phyloP scores from a whole-genome alignment of 2,888 invertebrate species.

The Caenorhabditis zanzibari region DNA sequence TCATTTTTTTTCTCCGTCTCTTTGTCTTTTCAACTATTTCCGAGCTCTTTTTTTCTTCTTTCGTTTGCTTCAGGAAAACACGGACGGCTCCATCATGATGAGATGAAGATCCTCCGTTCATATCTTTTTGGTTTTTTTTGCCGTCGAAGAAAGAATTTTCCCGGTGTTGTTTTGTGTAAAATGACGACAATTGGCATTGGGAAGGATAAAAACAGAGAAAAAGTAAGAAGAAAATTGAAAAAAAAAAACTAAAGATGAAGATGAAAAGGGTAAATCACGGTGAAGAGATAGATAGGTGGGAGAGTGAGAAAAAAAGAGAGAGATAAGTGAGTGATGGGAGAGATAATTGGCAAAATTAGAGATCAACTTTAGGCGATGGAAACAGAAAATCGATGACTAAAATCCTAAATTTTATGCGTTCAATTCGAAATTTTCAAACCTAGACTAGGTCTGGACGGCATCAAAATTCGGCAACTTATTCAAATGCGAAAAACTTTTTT shows the following conservation, averaged over 20 bases:
- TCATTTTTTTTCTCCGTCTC: slow-evolving; percentile 35
- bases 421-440: too few relatives aligned
- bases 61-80: slow-evolving; percentile 46
- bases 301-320: not conserved
- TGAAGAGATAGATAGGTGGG: slow-evolving; percentile 14
- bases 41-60: slow-evolving; percentile 8
- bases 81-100: slow-evolving; percentile 46
- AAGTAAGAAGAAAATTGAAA: slow-evolving; percentile 21
- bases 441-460: too few relatives aligned
- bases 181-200: slow-evolving; percentile 55
- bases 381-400: not conserved
- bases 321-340: slow-evolving; percentile 5
- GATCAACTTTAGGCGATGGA: not conserved
- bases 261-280: slow-evolving; percentile 26
- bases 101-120: slow-evolving; percentile 44
- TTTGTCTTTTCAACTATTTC: slow-evolving; percentile 34
- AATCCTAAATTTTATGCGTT: too few relatives aligned
- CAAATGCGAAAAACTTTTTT: too few relatives aligned
- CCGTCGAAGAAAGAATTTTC: slow-evolving; percentile 23
- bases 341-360: slow-evolving; percentile 34
- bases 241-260: slow-evolving; percentile 17
- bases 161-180: slow-evolving; percentile 46
- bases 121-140: slow-evolving; percentile 29
- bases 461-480: too few relatives aligned
- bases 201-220: slow-evolving; percentile 14